Conservation (phyloP, 2,113 vertebrate genomes). For the Pomatostomus ruficeps region DNA sequence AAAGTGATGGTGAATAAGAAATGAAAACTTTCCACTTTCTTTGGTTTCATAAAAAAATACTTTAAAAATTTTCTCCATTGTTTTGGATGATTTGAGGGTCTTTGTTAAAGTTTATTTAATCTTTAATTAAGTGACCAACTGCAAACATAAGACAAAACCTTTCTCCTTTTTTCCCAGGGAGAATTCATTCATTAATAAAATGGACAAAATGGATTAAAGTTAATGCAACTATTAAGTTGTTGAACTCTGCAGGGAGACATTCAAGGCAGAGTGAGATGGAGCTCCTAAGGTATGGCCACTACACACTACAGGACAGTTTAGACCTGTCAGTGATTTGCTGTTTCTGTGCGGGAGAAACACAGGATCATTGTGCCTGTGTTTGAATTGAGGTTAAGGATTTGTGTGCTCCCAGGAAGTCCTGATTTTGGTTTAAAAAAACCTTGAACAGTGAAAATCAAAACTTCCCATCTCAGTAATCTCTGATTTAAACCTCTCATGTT, state of each 20-base stretch:
- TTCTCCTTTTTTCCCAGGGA: background rate
- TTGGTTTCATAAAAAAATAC: background rate
- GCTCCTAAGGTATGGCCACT: background rate
- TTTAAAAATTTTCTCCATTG: fast-evolving
- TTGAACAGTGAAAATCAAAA: background rate
- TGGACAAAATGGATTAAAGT: background rate
- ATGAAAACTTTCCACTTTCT: background rate
- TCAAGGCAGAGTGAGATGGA: background rate
- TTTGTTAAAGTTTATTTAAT: background rate
- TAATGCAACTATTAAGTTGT: background rate
- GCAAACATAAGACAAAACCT: background rate
- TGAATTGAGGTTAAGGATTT: background rate
- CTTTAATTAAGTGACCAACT: background rate
- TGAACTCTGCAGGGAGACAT: background rate
- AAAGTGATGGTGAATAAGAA: background rate
- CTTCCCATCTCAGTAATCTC: background rate
- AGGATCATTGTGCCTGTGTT: background rate
- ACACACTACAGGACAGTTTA: background rate
- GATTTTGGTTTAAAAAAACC: background rate
- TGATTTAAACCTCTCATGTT: background rate
- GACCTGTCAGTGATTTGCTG: background rate
- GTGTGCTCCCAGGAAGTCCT: background rate
- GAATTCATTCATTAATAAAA: background rate
- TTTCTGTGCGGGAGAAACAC: background rate
- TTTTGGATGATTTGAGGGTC: background rate